phyloP scores from a whole-genome alignment of 30 jellyfish, hydroid and myxozoan genomes.

The Morbakka virulenta region DNA sequence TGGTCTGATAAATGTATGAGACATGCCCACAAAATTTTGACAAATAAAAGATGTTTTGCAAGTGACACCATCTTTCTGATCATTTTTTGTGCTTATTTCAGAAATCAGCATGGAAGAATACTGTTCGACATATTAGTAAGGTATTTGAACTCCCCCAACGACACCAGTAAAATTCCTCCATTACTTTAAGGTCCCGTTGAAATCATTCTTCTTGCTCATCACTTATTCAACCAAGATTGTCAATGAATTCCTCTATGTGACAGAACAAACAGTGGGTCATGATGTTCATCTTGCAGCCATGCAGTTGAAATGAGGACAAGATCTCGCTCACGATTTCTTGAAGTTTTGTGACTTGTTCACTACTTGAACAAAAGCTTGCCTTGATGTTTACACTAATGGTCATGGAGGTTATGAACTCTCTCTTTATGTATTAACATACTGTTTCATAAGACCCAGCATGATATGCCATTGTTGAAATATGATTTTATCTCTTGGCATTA shows the following conservation, averaged over 20 bases:
- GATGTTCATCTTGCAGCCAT: background rate
- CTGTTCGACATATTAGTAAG: too few relatives aligned
- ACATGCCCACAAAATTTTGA: too few relatives aligned
- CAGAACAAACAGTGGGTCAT: background rate
- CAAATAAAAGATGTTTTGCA: too few relatives aligned
- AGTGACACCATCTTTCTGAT: too few relatives aligned
- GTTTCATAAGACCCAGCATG: background rate
- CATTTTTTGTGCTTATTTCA: too few relatives aligned
- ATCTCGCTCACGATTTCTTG: background rate
- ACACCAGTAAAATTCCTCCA: background rate
- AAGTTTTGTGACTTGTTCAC: background rate
- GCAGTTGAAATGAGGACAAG: background rate
- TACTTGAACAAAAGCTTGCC: background rate
- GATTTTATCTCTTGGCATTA: background rate
- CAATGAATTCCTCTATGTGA: background rate
- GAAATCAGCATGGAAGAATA: too few relatives aligned
- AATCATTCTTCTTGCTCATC: background rate
- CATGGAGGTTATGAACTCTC: background rate
- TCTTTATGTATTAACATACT: background rate
- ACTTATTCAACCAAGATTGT: background rate
- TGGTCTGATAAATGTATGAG: too few relatives aligned
- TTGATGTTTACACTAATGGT: background rate
- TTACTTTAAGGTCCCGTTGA: background rate
- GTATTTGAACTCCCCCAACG: too few relatives aligned
- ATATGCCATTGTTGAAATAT: background rate